Conservation (phyloP, 2,797 vertebrate species). For the Tamandua tetradactyla region DNA sequence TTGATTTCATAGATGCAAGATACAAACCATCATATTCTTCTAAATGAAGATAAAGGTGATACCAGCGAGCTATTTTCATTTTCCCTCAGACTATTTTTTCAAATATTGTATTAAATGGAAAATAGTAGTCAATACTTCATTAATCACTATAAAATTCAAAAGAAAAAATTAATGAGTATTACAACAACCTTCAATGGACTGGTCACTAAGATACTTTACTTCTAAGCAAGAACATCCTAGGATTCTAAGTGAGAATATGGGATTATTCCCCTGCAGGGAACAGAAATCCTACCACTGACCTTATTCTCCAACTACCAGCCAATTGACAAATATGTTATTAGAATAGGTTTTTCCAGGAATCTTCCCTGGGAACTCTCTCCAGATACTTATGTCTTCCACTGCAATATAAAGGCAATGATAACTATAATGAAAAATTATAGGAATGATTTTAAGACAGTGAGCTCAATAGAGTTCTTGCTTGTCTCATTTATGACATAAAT, state of each 20-base stretch:
- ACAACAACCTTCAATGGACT: not conserved
- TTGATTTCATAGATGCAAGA: not conserved
- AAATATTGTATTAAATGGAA: not conserved
- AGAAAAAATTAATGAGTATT: not conserved
- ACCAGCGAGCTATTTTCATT: not conserved
- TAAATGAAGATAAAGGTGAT: not conserved
- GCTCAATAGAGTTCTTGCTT: not conserved
- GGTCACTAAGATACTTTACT: not conserved
- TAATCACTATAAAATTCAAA: not conserved
- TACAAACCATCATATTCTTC: not conserved
- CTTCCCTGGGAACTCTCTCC: not conserved
- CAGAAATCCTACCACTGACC: not conserved
- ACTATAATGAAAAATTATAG: not conserved
- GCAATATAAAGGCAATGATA: not conserved
- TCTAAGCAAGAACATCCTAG: not conserved
- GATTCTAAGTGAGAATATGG: not conserved
- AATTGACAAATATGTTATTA: not conserved
- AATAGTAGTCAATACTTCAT: not conserved
- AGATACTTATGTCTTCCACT: not conserved
- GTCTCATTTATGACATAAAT: not conserved
- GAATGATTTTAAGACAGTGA: not conserved
- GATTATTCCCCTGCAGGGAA: not conserved
- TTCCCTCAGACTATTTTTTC: not conserved
- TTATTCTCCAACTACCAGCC: not conserved
- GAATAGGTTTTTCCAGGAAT: not conserved